These are phyloP conservation scores for Xyliphius kryptos DNA, from an alignment of 2,113 vertebrate species.

Conservation along the genomic window DNA sequence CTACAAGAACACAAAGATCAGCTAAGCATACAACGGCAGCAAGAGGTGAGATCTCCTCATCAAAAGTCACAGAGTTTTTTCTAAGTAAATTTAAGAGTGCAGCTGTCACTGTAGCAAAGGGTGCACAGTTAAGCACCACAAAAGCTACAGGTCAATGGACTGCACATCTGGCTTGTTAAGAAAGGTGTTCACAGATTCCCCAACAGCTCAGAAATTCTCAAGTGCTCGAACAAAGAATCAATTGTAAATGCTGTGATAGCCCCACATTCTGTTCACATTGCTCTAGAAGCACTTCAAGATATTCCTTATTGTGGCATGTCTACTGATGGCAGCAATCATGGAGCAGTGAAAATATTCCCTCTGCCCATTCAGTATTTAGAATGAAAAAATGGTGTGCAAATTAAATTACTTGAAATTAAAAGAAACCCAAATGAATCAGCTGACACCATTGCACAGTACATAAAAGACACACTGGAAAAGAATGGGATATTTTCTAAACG, in stretches of 20 bases:
- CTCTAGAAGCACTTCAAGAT: slow-evolving; percentile 30
- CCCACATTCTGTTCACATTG: slow-evolving; percentile 29
- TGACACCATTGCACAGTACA: slow-evolving; percentile 21
- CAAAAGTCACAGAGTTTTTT: no score
- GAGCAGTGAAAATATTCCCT: slow-evolving; percentile 5
- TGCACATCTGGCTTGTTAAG: background rate
- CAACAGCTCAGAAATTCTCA: slow-evolving; percentile 15
- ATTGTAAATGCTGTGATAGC: slow-evolving; percentile 29
- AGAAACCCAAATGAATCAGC: slow-evolving; percentile 24
- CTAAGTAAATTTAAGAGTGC: no score
- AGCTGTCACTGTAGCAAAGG: background rate
- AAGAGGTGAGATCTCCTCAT: no score
- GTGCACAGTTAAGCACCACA: background rate
- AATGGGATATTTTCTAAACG: slow-evolving; percentile 32
- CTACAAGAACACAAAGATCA: no score
- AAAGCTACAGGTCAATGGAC: background rate
- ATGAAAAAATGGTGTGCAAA: slow-evolving; percentile 26
- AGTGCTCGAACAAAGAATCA: slow-evolving; percentile 22
- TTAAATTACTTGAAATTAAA: slow-evolving; percentile 23
- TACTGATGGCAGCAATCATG: slow-evolving; percentile 26
- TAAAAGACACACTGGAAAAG: slow-evolving; percentile 35
- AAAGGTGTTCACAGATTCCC: slow-evolving; percentile 30
- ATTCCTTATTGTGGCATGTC: slow-evolving; percentile 25
- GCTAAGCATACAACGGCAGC: no score
- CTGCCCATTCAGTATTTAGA: slow-evolving; percentile 30